phyloP scores from a whole-genome alignment of 2,888 invertebrate genomes.

The Lithophane socia region DNA sequence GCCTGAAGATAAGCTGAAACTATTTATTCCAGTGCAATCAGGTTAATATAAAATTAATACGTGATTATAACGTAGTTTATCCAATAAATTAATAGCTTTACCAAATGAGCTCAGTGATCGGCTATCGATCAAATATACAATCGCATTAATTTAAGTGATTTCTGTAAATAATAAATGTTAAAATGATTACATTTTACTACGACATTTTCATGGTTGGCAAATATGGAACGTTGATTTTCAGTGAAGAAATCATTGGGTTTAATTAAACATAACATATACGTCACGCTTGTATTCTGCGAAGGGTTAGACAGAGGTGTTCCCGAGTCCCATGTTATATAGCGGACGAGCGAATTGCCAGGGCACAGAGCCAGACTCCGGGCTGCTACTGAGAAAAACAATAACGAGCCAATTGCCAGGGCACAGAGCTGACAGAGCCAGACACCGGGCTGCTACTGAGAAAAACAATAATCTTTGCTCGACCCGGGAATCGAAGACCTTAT shows the following conservation, averaged over 20 bases:
- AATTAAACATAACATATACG: background rate
- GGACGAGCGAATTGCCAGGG: background rate
- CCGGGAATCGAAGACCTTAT: too few relatives aligned
- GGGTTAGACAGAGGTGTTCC: background rate
- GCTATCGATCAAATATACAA: conserved; percentile 7
- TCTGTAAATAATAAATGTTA: conserved; percentile 6
- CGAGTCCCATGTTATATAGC: background rate
- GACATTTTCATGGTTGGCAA: background rate
- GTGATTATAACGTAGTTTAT: conserved; percentile 15
- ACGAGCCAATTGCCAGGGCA: background rate
- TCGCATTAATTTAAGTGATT: conserved; percentile 2
- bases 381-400: too few relatives aligned
- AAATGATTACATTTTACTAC: background rate
- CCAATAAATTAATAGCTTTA: conserved; percentile 22
- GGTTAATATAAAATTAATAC: conserved; percentile 21
- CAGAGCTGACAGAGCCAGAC: background rate
- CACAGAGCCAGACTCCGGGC: too few relatives aligned
- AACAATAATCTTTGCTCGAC: too few relatives aligned
- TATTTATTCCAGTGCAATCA: conserved; percentile 24
- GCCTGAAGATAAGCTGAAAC: conserved; percentile 2
- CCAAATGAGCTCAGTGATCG: conserved; percentile 21
- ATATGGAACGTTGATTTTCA: background rate
- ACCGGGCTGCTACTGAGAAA: too few relatives aligned
- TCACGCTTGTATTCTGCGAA: too few relatives aligned
- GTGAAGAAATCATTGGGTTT: background rate